Conservation (phyloP, 2,888 invertebrate genomes). For the Bruchidius siliquastri region DNA sequence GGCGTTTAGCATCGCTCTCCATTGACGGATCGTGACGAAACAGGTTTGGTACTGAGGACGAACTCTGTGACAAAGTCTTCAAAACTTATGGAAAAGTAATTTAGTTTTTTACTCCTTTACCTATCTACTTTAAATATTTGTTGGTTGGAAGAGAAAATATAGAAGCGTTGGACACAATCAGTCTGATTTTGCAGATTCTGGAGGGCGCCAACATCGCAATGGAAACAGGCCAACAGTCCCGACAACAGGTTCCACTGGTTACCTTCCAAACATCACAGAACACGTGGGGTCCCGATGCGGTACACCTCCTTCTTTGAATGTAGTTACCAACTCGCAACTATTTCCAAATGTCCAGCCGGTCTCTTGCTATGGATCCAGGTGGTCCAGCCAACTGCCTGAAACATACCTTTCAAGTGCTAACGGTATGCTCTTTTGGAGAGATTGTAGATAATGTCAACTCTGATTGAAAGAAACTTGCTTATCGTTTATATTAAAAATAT, state of each 20-base stretch:
- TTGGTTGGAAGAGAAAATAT: too few relatives aligned
- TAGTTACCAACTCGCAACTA: slow-evolving; percentile 63
- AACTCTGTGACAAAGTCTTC: too few relatives aligned
- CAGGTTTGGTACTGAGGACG: too few relatives aligned
- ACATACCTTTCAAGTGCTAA: slow-evolving; percentile 55
- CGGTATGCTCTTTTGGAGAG: slow-evolving; percentile 31
- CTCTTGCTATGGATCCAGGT: slow-evolving; percentile 49
- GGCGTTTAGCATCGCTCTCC: too few relatives aligned
- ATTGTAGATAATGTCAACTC: neutral
- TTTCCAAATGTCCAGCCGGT: slow-evolving; percentile 63
- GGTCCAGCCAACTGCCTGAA: slow-evolving; percentile 66
- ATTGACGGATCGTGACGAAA: too few relatives aligned
- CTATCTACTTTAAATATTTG: too few relatives aligned
- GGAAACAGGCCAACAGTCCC: neutral
- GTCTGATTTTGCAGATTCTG: neutral
- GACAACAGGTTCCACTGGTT: slow-evolving; percentile 31
- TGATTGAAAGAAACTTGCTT: neutral
- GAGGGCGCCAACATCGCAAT: neutral
- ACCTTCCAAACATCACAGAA: slow-evolving; percentile 61
- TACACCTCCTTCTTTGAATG: slow-evolving; percentile 58
- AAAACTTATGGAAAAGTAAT: too few relatives aligned
- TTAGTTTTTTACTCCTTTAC: too few relatives aligned
- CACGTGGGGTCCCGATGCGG: slow-evolving; percentile 47
- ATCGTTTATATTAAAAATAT: neutral
- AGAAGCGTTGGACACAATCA: neutral